These are phyloP conservation scores for Euplagia quadripunctaria DNA, from an alignment of 2,888 invertebrate genomes.

Conservation along the genomic window DNA sequence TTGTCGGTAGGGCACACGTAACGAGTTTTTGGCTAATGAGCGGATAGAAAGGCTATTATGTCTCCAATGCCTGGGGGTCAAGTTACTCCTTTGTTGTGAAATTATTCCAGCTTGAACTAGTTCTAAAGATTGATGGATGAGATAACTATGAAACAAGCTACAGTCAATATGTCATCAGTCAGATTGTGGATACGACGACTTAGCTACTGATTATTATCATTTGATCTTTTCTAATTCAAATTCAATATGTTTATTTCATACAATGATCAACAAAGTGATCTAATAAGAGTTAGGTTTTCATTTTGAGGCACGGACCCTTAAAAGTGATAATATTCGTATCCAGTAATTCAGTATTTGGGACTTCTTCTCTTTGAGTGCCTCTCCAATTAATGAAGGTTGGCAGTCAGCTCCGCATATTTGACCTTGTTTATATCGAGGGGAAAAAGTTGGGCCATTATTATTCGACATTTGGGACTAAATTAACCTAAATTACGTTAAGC, in stretches of 20 bases:
- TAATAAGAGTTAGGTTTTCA: no score
- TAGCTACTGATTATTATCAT: no score
- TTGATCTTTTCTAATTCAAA: no score
- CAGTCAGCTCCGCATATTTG: no score
- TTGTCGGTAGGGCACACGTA: constrained; percentile 70
- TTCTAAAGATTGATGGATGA: background rate
- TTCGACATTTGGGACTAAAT: background rate
- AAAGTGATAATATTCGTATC: background rate
- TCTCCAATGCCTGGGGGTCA: constrained; percentile 55
- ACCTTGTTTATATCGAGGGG: no score
- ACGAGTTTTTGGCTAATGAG: constrained; percentile 79
- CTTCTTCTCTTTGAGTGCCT: no score
- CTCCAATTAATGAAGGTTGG: no score
- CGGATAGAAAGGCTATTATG: constrained; percentile 81
- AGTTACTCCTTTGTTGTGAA: constrained; percentile 42
- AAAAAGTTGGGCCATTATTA: no score
- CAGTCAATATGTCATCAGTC: no score
- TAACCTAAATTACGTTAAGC: background rate
- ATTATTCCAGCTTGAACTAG: background rate
- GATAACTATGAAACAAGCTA: background rate
- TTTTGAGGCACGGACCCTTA: background rate
- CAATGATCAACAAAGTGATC: no score
- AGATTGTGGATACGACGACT: no score
- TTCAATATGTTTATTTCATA: no score
- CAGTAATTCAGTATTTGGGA: background rate